Evolutionary conservation across 1,140 invertebrate species (phyloP).

Genomic region (Penaeus japonicus): DNA sequence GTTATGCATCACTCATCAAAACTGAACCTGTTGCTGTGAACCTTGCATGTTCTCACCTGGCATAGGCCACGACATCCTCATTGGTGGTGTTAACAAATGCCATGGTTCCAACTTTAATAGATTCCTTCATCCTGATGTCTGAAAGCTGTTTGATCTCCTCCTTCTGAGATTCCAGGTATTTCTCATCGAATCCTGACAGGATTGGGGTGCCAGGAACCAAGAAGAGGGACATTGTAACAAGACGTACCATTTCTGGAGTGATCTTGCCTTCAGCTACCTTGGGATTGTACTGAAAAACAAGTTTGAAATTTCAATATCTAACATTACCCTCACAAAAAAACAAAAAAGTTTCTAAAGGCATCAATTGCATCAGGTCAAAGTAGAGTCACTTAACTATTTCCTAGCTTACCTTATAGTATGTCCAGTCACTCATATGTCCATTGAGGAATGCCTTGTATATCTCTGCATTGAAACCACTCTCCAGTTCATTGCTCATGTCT

Average conservation of each 20-base stretch:
- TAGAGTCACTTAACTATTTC: neutral
- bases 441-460: conserved; percentile 19
- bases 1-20: too few relatives aligned
- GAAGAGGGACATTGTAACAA: conserved; percentile 39
- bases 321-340: neutral
- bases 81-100: neutral
- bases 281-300: conserved; percentile 38
- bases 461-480: conserved; percentile 1
- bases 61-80: conserved; percentile 31
- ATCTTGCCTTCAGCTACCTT: neutral
- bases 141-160: conserved; percentile 13
- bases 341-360: neutral
- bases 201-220: conserved; percentile 39
- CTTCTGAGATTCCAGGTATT: conserved; percentile 10
- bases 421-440: conserved; percentile 17
- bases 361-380: neutral
- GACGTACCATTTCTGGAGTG: neutral
- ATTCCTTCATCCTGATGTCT: conserved; percentile 32
- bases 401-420: conserved; percentile 33
- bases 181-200: conserved; percentile 11
- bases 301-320: neutral
- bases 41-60: conserved; percentile 44
- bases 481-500: conserved; percentile 8
- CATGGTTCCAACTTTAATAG: conserved; percentile 37
- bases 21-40: too few relatives aligned